phyloP scores from a whole-genome alignment of 1,140 invertebrate species.

The Nixonia krombeini region DNA sequence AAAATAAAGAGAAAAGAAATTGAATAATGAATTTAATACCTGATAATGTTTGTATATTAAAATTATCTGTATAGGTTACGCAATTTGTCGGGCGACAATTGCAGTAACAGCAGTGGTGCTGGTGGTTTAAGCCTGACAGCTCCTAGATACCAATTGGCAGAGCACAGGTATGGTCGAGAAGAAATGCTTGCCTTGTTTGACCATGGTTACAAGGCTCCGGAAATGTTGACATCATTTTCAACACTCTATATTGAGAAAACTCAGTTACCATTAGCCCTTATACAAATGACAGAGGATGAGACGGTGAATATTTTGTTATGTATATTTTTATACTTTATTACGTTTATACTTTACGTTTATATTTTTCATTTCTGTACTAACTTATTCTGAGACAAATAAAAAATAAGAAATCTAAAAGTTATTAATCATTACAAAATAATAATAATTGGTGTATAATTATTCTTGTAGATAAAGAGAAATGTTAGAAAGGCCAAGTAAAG shows the following conservation, averaged over 20 bases:
- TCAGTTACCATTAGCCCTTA: constrained; percentile 83
- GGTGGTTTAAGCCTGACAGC: constrained; percentile 67
- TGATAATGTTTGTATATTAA: too few relatives aligned
- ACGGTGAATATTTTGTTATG: constrained; percentile 72
- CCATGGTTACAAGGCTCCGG: constrained; percentile 77
- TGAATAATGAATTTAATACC: too few relatives aligned
- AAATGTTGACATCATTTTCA: constrained; percentile 76
- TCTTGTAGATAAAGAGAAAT: too few relatives aligned
- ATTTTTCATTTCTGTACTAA: too few relatives aligned
- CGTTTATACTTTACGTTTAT: constrained; percentile 1
- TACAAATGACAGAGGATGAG: constrained; percentile 86
- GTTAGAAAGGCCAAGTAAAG: too few relatives aligned
- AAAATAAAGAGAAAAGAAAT: too few relatives aligned
- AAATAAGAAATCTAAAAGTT: too few relatives aligned
- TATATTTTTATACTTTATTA: background rate
- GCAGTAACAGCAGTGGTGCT: constrained; percentile 62
- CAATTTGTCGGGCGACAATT: constrained; percentile 74
- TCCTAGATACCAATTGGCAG: constrained; percentile 78
- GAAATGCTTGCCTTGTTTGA: constrained; percentile 90
- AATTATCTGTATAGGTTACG: too few relatives aligned
- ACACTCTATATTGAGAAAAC: constrained; percentile 82
- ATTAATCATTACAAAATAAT: too few relatives aligned
- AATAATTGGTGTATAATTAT: too few relatives aligned
- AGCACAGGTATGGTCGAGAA: constrained; percentile 87
- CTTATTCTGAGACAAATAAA: too few relatives aligned